Evolutionary conservation across 1,140 invertebrate species (phyloP).

Genomic region (Conus betulinus): DNA sequence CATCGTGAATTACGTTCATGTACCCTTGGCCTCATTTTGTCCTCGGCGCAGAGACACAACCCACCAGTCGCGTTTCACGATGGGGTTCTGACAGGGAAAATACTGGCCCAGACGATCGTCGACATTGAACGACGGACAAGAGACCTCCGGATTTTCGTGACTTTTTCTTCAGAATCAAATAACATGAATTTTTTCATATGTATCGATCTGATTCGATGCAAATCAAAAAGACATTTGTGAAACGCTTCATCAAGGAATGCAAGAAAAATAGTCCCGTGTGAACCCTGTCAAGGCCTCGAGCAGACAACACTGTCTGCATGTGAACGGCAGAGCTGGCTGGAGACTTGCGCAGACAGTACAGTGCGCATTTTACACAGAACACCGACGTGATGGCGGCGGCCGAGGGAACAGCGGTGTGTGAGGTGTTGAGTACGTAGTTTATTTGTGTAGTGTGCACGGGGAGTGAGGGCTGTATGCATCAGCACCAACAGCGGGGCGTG

Average conservation of each 20-base stretch:
- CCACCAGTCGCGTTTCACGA: constrained; percentile 19
- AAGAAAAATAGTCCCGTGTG: neutral
- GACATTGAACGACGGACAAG: neutral
- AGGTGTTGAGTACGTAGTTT: constrained; percentile 39
- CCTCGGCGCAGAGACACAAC: constrained; percentile 25
- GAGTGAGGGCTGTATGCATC: constrained; percentile 36
- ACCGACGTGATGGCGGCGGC: constrained; percentile 37
- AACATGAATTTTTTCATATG: no score
- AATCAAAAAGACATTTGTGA: neutral
- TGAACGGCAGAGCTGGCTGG: constrained; percentile 32
- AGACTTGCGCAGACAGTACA: constrained; percentile 40
- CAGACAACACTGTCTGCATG: constrained; percentile 39
- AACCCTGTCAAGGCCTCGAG: constrained; percentile 17
- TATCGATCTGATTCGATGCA: neutral
- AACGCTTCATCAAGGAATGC: constrained; percentile 2
- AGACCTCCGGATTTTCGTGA: neutral
- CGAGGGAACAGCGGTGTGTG: constrained; percentile 30
- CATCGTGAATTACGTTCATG: neutral
- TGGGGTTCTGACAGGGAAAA: neutral
- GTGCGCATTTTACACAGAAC: constrained; percentile 38
- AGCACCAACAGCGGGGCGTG: constrained; percentile 33
- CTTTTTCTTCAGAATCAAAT: no score
- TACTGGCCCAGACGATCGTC: neutral
- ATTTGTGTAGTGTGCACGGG: constrained; percentile 36
- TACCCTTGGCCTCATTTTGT: constrained; percentile 32